These are phyloP conservation scores for Chaitophorus viminalis DNA, from an alignment of 2,888 invertebrate genomes.

Conservation along the genomic window DNA sequence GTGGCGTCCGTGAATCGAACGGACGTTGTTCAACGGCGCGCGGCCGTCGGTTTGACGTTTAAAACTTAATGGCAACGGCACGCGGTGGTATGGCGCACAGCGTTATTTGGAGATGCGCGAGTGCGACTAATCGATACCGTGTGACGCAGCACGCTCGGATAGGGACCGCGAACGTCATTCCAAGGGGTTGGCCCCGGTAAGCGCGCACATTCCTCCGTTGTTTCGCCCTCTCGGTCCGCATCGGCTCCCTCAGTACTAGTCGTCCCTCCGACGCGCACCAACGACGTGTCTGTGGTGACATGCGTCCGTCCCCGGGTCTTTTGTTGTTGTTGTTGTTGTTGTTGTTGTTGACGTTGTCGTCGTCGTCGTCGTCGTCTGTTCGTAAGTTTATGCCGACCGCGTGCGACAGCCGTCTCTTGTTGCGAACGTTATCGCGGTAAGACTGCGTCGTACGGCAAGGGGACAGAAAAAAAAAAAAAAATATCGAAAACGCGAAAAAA, in stretches of 20 bases:
- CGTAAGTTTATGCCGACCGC: neutral
- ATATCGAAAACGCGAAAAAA: neutral
- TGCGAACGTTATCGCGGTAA: no score
- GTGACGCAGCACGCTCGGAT: neutral
- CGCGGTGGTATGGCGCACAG: neutral
- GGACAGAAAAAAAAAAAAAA: no score
- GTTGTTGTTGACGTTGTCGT: neutral
- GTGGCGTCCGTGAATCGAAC: neutral
- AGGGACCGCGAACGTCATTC: neutral
- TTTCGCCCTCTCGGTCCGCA: conserved; percentile 1
- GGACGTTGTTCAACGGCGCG: neutral
- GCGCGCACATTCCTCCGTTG: conserved; percentile 45
- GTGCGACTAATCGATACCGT: conserved; percentile 32
- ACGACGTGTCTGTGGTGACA: neutral
- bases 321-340: neutral
- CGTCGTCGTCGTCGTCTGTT: neutral
- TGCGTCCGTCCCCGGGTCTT: conserved; percentile 20
- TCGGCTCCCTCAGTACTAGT: conserved; percentile 38
- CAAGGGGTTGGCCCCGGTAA: conserved; percentile 17
- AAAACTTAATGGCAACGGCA: neutral
- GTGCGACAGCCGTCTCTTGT: no score
- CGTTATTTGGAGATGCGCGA: conserved; percentile 1
- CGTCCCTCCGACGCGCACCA: neutral
- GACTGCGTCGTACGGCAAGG: no score
- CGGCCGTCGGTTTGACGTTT: no score